phyloP scores from a whole-genome alignment of 2,797 vertebrate species.

The Alexandromys oeconomus region DNA sequence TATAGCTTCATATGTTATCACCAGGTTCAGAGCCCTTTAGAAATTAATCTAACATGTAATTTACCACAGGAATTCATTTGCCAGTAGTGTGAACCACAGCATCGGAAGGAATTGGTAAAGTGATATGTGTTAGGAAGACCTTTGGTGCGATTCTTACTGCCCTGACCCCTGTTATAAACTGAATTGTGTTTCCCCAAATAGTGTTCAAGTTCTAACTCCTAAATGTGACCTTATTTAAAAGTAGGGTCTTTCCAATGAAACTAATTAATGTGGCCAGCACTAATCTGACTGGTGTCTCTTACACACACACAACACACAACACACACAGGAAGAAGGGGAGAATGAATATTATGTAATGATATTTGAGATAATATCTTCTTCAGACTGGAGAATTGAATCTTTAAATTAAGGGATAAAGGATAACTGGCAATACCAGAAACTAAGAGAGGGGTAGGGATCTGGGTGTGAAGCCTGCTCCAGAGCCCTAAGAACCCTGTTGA shows the following conservation, averaged over 20 bases:
- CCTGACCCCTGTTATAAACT: neutral
- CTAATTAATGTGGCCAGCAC: neutral
- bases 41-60: neutral
- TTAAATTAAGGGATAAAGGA: neutral
- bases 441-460: fast-evolving
- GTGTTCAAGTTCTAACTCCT: neutral
- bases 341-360: neutral
- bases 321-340: neutral
- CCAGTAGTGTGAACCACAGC: neutral
- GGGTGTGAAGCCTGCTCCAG: neutral
- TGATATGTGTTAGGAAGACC: neutral
- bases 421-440: neutral
- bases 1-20: neutral
- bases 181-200: neutral
- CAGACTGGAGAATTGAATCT: neutral
- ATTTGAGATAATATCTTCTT: neutral
- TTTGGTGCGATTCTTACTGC: neutral
- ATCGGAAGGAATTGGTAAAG: neutral
- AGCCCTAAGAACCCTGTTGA: neutral
- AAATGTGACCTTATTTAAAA: neutral
- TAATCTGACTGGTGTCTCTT: neutral
- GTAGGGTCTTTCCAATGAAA: neutral
- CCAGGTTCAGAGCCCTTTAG: neutral
- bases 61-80: neutral
- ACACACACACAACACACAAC: too few species aligned